These are phyloP conservation scores for Tragelaphus imberbis DNA, from an alignment of 2,113 vertebrate genomes.

Conservation along the genomic window DNA sequence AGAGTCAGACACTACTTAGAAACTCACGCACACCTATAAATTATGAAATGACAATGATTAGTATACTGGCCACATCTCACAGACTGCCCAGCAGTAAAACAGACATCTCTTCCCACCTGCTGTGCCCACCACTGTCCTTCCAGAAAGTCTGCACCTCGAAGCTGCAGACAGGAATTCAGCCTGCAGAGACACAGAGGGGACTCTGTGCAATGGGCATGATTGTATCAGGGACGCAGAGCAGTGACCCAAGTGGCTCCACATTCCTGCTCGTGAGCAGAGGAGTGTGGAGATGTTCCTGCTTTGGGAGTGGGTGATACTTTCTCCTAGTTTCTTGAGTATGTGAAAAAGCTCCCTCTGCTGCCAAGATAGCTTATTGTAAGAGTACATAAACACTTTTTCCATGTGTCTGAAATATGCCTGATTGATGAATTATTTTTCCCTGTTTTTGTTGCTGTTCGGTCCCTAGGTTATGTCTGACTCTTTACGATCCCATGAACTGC, in stretches of 20 bases:
- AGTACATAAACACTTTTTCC: too few species aligned
- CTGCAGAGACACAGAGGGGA: too few species aligned
- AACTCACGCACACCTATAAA: rapidly evolving
- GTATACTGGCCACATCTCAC: not conserved
- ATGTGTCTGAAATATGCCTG: too few species aligned
- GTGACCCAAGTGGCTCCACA: not conserved
- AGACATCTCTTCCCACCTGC: rapidly evolving
- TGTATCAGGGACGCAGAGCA: not conserved
- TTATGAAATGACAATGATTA: not conserved
- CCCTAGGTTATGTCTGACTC: too few species aligned
- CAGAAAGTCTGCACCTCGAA: not conserved
- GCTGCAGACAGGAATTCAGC: not conserved
- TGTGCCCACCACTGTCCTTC: not conserved
- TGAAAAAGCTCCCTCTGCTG: too few species aligned
- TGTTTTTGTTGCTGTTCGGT: too few species aligned
- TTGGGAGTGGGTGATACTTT: rapidly evolving
- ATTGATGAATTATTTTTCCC: too few species aligned
- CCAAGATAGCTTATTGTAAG: too few species aligned
- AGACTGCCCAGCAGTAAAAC: not conserved
- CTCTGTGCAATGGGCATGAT: rapidly evolving
- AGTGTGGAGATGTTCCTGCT: not conserved
- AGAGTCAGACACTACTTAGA: rapidly evolving
- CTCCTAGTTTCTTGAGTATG: not conserved
- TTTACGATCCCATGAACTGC: too few species aligned
- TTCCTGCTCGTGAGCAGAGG: not conserved